Conservation (phyloP, 2,113 vertebrate species). For the Lontra canadensis region DNA sequence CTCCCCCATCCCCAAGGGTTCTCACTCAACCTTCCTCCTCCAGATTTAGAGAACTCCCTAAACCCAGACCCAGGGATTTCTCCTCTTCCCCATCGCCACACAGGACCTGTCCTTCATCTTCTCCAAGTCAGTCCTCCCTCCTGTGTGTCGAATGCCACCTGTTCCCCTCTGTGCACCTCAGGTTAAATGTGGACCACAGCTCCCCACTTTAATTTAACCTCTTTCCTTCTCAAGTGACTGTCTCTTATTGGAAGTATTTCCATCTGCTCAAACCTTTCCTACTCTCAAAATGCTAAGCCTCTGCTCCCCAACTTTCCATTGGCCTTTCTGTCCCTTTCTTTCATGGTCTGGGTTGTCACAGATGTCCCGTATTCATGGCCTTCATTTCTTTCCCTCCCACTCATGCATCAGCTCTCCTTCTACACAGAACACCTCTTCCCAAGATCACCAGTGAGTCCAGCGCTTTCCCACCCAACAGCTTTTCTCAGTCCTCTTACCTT, state of each 20-base stretch:
- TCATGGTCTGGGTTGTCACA: neutral
- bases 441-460: neutral
- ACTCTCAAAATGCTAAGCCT: fast-evolving
- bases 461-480: fast-evolving
- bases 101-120: neutral
- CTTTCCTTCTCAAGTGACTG: neutral
- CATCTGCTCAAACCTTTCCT: fast-evolving
- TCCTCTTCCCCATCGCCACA: fast-evolving
- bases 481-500: neutral
- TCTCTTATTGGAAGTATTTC: neutral
- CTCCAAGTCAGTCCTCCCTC: neutral
- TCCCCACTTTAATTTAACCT: neutral
- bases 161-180: no score
- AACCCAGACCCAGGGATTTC: neutral
- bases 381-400: fast-evolving
- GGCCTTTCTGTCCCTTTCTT: neutral
- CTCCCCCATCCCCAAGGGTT: neutral
- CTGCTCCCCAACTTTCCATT: fast-evolving
- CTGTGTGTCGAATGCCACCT: fast-evolving
- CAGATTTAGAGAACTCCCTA: neutral
- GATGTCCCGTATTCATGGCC: fast-evolving
- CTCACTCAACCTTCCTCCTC: neutral
- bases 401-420: neutral
- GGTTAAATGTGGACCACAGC: neutral
- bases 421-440: fast-evolving